Conservation (phyloP, 2,113 vertebrate species). For the Gymnorhina tibicen region DNA sequence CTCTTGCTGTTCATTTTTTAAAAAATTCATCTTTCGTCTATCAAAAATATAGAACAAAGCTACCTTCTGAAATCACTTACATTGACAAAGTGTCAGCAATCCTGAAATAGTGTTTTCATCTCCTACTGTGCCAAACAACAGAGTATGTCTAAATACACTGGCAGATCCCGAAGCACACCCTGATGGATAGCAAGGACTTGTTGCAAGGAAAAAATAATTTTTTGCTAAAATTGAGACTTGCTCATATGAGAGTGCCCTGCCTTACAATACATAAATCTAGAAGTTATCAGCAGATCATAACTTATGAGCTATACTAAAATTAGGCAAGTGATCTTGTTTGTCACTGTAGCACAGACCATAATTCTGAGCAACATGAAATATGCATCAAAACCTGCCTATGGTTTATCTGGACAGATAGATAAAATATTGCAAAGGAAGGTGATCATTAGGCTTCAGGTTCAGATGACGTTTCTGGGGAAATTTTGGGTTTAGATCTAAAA, state of each 20-base stretch:
- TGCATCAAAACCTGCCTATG: neutral
- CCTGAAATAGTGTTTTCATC: conserved; percentile 31
- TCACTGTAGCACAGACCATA: neutral
- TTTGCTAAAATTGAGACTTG: neutral
- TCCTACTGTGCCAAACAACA: neutral
- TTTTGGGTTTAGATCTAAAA: neutral
- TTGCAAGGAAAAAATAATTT: neutral
- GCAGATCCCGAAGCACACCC: neutral
- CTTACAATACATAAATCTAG: neutral
- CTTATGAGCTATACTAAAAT: neutral
- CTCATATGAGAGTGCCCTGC: neutral
- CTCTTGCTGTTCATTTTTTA: neutral
- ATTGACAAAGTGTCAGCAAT: conserved; percentile 43
- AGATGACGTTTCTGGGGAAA: neutral
- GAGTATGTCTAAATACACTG: neutral
- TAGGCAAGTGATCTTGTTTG: neutral
- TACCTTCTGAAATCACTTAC: conserved; percentile 14
- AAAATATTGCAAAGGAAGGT: neutral
- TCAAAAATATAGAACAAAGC: conserved; percentile 6
- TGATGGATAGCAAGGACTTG: neutral
- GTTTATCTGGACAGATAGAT: neutral
- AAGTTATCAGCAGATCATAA: neutral
- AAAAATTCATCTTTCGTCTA: neutral
- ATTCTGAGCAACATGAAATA: neutral
- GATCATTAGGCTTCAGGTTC: neutral